Evolutionary conservation across 2,888 invertebrate genomes (phyloP).

Genomic region (Drosophila lacicola): DNA sequence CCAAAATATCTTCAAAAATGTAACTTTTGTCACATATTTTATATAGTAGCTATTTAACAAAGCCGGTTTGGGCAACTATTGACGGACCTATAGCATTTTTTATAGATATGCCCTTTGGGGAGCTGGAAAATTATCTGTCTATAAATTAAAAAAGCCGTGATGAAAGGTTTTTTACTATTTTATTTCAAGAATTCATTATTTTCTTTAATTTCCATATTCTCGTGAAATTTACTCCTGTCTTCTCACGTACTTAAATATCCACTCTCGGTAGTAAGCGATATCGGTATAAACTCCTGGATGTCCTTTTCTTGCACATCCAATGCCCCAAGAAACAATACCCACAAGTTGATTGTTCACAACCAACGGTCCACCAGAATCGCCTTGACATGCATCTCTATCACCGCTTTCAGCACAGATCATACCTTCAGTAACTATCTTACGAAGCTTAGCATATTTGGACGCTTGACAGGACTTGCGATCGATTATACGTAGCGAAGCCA

Average conservation of each 20-base stretch:
- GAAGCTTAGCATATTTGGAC: fast-evolving
- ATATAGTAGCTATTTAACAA: too few relatives aligned
- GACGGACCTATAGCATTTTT: too few relatives aligned
- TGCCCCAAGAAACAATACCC: slow-evolving; percentile 13
- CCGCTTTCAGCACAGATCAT: slow-evolving; percentile 2
- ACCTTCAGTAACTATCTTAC: background rate
- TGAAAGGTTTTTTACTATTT: background rate
- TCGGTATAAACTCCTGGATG: slow-evolving; percentile 10
- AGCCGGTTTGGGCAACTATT: too few relatives aligned
- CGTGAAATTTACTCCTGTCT: too few relatives aligned
- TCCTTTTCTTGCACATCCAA: background rate
- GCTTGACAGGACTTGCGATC: background rate
- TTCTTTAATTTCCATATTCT: background rate
- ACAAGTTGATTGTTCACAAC: background rate
- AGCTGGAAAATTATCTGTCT: too few relatives aligned
- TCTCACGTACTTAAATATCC: background rate
- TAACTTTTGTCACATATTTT: too few relatives aligned
- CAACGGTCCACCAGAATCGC: slow-evolving; percentile 18
- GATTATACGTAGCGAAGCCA: background rate
- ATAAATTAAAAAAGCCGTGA: too few relatives aligned
- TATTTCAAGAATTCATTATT: background rate
- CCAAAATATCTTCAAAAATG: too few relatives aligned
- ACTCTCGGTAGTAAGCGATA: background rate
- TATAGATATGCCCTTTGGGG: too few relatives aligned
- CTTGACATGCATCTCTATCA: slow-evolving; percentile 3